Conservation (phyloP, 2,797 vertebrate species). For the Masticophis lateralis region DNA sequence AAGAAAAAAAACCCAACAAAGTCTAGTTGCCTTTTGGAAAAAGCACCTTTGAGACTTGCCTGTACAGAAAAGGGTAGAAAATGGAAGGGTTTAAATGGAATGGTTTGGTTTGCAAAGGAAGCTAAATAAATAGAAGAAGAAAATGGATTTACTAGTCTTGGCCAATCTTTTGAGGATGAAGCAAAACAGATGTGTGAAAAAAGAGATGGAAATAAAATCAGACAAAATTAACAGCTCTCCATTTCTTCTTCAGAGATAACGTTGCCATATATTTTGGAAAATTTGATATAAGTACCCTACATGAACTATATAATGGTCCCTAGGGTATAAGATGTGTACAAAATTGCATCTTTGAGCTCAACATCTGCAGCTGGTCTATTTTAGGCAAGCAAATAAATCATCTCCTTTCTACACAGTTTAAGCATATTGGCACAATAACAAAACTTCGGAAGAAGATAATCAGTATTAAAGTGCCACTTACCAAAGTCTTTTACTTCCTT, state of each 20-base stretch:
- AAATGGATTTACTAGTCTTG: background rate
- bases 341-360: slow-evolving; percentile 18
- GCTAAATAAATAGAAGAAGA: too few relatives aligned
- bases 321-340: background rate
- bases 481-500: slow-evolving; percentile 30
- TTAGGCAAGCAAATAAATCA: slow-evolving; percentile 24
- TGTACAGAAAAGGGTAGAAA: background rate
- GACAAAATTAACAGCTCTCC: background rate
- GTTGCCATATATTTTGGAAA: background rate
- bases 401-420: background rate
- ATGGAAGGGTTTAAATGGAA: background rate
- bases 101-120: background rate
- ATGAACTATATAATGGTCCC: slow-evolving; percentile 3
- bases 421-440: slow-evolving; percentile 16
- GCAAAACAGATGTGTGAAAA: background rate
- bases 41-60: background rate
- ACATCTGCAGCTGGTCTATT: slow-evolving; percentile 33
- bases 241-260: background rate
- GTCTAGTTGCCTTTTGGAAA: background rate
- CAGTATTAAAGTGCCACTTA: slow-evolving; percentile 23
- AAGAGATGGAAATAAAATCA: background rate
- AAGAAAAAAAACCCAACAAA: background rate
- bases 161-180: background rate
- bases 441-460: slow-evolving; percentile 21
- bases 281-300: background rate